A percentile compares a stretch with the other conserved stretches of the same genome.
phyloP scores from a whole-genome alignment of 64 coral and sea anemone genomes.

The Porites australiensis region DNA sequence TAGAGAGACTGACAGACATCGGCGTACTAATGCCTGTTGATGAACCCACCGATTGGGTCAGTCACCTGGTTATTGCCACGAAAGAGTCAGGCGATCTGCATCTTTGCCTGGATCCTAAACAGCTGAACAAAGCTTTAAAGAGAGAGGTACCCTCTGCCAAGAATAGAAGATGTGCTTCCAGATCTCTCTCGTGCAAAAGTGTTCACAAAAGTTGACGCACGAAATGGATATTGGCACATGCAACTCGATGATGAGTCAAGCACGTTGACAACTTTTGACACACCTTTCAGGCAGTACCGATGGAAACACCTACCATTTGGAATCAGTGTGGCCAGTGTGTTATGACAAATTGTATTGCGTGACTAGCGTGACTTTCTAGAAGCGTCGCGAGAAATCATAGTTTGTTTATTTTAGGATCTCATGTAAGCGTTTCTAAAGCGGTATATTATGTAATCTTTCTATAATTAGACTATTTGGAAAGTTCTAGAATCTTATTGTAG shows the following conservation, averaged over 20 bases:
- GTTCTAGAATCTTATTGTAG: too few relatives aligned
- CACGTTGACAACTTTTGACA: slow-evolving; percentile 59
- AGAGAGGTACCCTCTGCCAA: slow-evolving; percentile 37
- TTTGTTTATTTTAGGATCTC: too few relatives aligned
- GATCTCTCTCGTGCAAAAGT: slow-evolving; percentile 36
- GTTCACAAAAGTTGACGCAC: slow-evolving; percentile 68
- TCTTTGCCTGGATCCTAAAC: slow-evolving; percentile 27
- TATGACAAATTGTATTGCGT: too few relatives aligned
- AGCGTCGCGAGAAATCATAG: too few relatives aligned
- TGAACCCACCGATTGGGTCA: slow-evolving; percentile 18
- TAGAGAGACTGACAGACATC: slow-evolving; percentile 1
- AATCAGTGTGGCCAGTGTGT: background rate
- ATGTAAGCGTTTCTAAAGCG: too few relatives aligned
- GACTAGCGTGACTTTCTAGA: too few relatives aligned
- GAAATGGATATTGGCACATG: slow-evolving; percentile 75
- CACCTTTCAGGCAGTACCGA: slow-evolving; percentile 8
- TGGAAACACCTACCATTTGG: slow-evolving; percentile 69
- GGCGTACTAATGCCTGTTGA: slow-evolving; percentile 13
- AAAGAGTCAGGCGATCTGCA: slow-evolving; percentile 10
- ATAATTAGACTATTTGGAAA: too few relatives aligned
- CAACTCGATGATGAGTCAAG: slow-evolving; percentile 30
- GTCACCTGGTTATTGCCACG: background rate
- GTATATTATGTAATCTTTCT: too few relatives aligned
- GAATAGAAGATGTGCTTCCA: slow-evolving; percentile 54
- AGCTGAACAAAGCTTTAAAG: slow-evolving; percentile 4